Evolutionary conservation across 2,888 invertebrate genomes (phyloP), one percentile per base, ranked within the genome.

Genomic region (Congeria kusceri): DNA sequence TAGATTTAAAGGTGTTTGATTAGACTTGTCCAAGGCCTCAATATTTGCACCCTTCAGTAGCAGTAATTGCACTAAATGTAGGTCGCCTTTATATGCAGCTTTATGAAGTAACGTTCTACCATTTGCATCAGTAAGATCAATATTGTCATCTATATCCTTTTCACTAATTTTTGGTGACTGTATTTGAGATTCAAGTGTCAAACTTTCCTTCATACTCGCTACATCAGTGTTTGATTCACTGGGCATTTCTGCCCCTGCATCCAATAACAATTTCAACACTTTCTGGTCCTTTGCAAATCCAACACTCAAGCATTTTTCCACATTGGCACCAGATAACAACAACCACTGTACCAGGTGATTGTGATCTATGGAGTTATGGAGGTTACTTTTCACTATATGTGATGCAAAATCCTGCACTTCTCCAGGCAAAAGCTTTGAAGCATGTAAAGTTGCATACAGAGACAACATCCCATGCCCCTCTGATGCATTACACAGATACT

Each of bases 171-270:
- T 85, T 13, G 84, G 84, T 28, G 83, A 76, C 53, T 84, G 86
- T n/a, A 81, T 78, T 3, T 77, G 72, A 0, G 82, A 77, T 64
- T 85, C 86, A 18, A 83, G 73, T 28, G 86, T 85, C 53, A 84
- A 71, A 71, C 86, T 87, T 56, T 82, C 86, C 58, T 86, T 86
- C 77, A 86, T 84, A 58, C 89, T 89, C n/a, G 84, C 84, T 15
- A 81, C 84, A 64, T 87, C 85, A 20, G 97, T 97, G 0, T 97
- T 97, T 29, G 97, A 97, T 47, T 97, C 95, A 69, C 97, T 96
- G 91, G 98, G 98, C 0, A 97, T 96, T 92, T 98, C 98, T 1
- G 98, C 97, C 76, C 98, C 98, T 88, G 96, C 97, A 92, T 98
- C 98, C 62, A 98, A 94, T 0, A 98, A 95, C n/a, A 98, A 94